Evolutionary conservation across 2,888 invertebrate genomes (phyloP), one percentile per base, ranked within the genome.

Genomic region (Oasisia sp.): DNA sequence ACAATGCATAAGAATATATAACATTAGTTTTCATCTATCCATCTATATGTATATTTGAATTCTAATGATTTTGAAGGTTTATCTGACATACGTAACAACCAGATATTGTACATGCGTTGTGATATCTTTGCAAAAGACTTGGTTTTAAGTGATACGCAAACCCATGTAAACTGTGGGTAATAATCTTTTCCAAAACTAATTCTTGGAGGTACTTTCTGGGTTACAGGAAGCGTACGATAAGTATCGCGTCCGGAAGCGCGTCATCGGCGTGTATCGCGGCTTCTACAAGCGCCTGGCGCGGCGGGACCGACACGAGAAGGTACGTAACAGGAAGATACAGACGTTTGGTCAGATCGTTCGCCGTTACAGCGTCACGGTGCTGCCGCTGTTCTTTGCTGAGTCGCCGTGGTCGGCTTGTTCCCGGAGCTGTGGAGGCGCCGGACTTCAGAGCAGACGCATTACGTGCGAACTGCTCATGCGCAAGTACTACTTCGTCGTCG

Each of bases 391-490:
- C 27, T 94, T 91, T 91, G 91, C 92, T 38, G 89, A 92, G 1
- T 93, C 98, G 0, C 97, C 98, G 12, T 99, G 99, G 99, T 98
- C 98, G 0, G 97, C 97, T 19, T 99, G 99, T 96, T 98, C 98
- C 1, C 98, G 98, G 94, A 97, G 97, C 0, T 99, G 99, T 95
- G 98, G 98, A 0, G 97, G 98, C 90, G 97, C 97, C 92, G 98
- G 98, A 1, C 97, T 98, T 96, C 98, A 98, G 96, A 97, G 97
- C 94, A 97, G 98, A 93, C 97, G 97, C 92, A 97, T 98, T 94
- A 96, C 97, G 94, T 97, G 98, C 97, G 96, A 95, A 5, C 97
- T 93, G 38, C 44, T 91, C 32, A 38, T 92, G 56, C 44, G 50
- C 32, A 32, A 97, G 93, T 99, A 99, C 96, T 97, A 98, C 95